A percentile compares a stretch with the other conserved stretches of the same genome.
Conservation (phyloP, 2,113 vertebrate species). For the Labeo rohita region DNA sequence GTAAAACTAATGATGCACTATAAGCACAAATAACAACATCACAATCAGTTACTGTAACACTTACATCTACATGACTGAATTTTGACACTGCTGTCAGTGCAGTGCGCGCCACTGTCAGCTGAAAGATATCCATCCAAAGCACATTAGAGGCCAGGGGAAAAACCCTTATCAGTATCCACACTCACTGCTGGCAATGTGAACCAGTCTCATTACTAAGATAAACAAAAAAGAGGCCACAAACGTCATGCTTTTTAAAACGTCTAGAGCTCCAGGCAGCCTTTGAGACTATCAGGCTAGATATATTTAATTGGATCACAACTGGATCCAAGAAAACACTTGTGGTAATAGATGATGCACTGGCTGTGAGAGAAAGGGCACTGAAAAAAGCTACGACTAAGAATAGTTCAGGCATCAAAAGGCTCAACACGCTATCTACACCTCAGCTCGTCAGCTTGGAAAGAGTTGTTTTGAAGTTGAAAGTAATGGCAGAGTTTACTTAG, state of each 20-base stretch:
- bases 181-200: constrained; percentile 12
- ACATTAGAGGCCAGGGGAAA: constrained; percentile 26
- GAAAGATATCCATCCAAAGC: constrained; percentile 24
- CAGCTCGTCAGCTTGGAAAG: constrained; percentile 1
- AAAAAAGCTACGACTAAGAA: constrained; percentile 45
- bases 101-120: neutral
- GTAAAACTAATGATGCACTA: neutral
- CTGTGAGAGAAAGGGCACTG: neutral
- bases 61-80: neutral
- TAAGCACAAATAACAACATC: neutral
- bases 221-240: constrained; percentile 23
- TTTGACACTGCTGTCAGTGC: neutral
- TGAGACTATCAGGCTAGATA: constrained; percentile 8
- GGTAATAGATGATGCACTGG: neutral
- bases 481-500: constrained; percentile 51
- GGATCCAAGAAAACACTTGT: neutral
- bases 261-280: neutral
- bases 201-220: constrained; percentile 10
- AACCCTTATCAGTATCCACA: constrained; percentile 40
- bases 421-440: neutral
- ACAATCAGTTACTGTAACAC: neutral
- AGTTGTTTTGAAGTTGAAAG: constrained; percentile 51
- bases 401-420: constrained; percentile 34
- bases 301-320: constrained; percentile 29
- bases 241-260: neutral